Conservation (phyloP, 2,888 invertebrate genomes). For the Synergus itoensis region DNA sequence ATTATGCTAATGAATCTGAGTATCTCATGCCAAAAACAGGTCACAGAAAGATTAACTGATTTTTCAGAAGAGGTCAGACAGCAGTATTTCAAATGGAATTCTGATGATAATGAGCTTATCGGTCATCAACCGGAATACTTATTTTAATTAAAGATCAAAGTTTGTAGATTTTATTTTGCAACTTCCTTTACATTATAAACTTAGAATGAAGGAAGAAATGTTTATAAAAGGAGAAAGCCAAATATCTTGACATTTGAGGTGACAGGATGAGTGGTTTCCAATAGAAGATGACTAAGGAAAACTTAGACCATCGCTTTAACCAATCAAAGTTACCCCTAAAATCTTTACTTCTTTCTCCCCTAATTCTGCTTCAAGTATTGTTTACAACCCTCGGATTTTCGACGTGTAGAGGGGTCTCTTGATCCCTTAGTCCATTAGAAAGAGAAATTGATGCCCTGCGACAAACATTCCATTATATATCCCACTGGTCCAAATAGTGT, state of each 20-base stretch:
- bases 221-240: background rate
- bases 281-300: background rate
- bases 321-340: slow-evolving; percentile 2
- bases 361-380: slow-evolving; percentile 15
- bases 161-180: background rate
- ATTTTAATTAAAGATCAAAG: background rate
- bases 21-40: background rate
- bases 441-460: background rate
- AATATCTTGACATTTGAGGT: background rate
- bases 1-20: slow-evolving; percentile 33
- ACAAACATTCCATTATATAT: slow-evolving; percentile 17
- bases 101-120: background rate
- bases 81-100: slow-evolving; percentile 3
- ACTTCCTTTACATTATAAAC: no score
- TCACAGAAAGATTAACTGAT: slow-evolving; percentile 10
- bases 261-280: background rate
- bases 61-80: background rate
- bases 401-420: background rate
- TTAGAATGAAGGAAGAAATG: no score
- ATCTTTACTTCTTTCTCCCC: background rate
- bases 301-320: background rate
- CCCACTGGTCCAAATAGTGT: background rate
- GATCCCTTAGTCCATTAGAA: background rate
- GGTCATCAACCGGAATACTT: background rate
- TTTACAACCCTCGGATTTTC: slow-evolving; percentile 17